Evolutionary conservation across 2,797 vertebrate genomes (phyloP).

Genomic region (Acanthopagrus latus): DNA sequence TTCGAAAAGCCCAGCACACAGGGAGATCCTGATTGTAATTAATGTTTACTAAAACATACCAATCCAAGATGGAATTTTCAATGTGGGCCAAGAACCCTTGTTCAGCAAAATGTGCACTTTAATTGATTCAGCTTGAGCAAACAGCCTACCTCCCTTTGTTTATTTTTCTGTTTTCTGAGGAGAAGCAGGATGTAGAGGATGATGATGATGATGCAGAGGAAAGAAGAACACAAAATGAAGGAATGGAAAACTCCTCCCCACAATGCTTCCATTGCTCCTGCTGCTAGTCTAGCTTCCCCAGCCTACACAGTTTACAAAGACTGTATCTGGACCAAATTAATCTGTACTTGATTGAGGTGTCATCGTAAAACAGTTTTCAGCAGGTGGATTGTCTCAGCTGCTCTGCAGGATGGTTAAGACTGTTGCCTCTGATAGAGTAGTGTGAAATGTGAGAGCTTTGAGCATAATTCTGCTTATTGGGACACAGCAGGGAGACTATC

Average conservation of each 20-base stretch:
- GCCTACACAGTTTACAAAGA: background rate
- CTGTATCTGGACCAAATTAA: conserved; percentile 22
- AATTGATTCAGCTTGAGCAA: conserved; percentile 85
- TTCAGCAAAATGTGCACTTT: conserved; percentile 65
- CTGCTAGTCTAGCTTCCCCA: background rate
- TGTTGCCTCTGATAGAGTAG: conserved; percentile 21
- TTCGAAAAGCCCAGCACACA: conserved; percentile 36
- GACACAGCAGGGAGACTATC: conserved; percentile 31
- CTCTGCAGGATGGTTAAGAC: background rate
- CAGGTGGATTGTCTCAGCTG: background rate
- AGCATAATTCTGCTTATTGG: conserved; percentile 39
- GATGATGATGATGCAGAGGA: conserved; percentile 14
- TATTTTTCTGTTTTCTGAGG: conserved; percentile 67
- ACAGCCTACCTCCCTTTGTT: conserved; percentile 73
- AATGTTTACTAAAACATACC: conserved; percentile 80
- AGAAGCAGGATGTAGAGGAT: conserved; percentile 22
- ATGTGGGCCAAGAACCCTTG: conserved; percentile 58
- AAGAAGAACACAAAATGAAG: conserved; percentile 20
- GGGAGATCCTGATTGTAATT: conserved; percentile 73
- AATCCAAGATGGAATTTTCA: conserved; percentile 75
- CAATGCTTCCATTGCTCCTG: conserved; percentile 37
- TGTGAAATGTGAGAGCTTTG: conserved; percentile 29
- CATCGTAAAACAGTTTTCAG: background rate
- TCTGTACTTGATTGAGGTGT: conserved; percentile 28
- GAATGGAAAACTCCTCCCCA: conserved; percentile 21